These are phyloP conservation scores for Lycaena phlaeas DNA, from an alignment of 2,888 invertebrate species.

Conservation along the genomic window DNA sequence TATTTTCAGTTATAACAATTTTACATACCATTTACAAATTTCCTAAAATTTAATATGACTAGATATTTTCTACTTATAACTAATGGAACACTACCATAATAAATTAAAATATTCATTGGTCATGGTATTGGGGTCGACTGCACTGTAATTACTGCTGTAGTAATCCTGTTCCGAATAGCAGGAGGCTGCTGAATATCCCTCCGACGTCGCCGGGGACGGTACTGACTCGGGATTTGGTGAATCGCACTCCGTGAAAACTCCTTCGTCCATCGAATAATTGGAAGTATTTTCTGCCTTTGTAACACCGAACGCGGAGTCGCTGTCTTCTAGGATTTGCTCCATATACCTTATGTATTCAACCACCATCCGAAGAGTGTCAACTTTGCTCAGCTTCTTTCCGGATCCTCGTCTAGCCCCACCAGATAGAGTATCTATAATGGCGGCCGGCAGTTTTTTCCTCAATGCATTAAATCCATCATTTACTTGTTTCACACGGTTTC, in stretches of 20 bases:
- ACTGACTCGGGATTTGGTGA: constrained; percentile 47
- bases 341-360: constrained; percentile 92
- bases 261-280: constrained; percentile 18
- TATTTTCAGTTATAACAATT: not conserved
- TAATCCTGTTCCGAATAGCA: constrained; percentile 40
- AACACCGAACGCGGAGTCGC: constrained; percentile 68
- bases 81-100: not conserved
- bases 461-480: constrained; percentile 93
- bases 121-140: constrained; percentile 26
- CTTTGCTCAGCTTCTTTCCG: constrained; percentile 89
- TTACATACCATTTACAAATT: not conserved
- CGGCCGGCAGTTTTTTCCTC: constrained; percentile 86
- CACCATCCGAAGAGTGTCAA: constrained; percentile 91
- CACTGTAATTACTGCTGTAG: constrained; percentile 28
- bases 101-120: constrained; percentile 1
- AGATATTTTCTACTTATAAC: not conserved
- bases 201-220: constrained; percentile 80
- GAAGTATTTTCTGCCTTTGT: constrained; percentile 21
- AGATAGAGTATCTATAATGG: constrained; percentile 79
- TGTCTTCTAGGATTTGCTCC: constrained; percentile 82
- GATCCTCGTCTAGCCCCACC: constrained; percentile 80
- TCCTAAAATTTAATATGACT: not conserved
- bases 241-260: not conserved
- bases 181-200: constrained; percentile 73
- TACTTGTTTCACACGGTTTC: constrained; percentile 95